Base-by-base conservation (phyloP, 2,797 vertebrate genomes). In the Parauchenoglanis ngamensis region DNA sequence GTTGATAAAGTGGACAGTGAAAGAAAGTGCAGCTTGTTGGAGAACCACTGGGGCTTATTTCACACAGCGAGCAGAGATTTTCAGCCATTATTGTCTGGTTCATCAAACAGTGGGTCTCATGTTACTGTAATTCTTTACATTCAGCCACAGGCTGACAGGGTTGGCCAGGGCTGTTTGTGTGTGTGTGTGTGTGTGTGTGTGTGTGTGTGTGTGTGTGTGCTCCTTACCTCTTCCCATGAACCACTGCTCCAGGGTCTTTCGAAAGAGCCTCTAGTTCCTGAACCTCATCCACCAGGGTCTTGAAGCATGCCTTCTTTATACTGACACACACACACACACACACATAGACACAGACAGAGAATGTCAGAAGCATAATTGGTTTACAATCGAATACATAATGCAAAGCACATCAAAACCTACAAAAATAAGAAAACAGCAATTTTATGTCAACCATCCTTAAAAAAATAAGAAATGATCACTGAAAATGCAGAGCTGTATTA, bases 211-310 rank as follows among this genome's bases (percentile, higher is more conserved):
- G 10, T 46, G 28, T 70, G 44, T n/a, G 67, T 81, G 61, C 67
- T 86, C 46, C 28, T 84, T 96, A 97, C 98, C 98, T 99, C 93
- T 99, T 99, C 65, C 98, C 98, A 85, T 98, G 97, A 68, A 99
- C 98, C 85, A 98, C 97, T 76, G 97, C 97, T 81, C 98, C 98
- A 28, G 98, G 98, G 91, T 99, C 98, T 95, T 99, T 97, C 85
- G 97, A 99, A 90, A 98, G 96, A 7, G 98, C 98, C 93, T 99
- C 98, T 25, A 99, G 93, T 87, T 99, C 98, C 91, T 99, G 98
- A 91, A 99, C 98, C 95, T 99, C 98, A 94, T 99, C 98, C 90
- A 99, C 97, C 90, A 99, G 93, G 4, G 97, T 98, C 95, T 99
- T 99, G 94, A 98, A 99, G 89, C 93, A 97, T 13, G 96, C 95